Base-by-base conservation (phyloP, 2,888 invertebrate genomes). In the Drosophila rubida region DNA sequence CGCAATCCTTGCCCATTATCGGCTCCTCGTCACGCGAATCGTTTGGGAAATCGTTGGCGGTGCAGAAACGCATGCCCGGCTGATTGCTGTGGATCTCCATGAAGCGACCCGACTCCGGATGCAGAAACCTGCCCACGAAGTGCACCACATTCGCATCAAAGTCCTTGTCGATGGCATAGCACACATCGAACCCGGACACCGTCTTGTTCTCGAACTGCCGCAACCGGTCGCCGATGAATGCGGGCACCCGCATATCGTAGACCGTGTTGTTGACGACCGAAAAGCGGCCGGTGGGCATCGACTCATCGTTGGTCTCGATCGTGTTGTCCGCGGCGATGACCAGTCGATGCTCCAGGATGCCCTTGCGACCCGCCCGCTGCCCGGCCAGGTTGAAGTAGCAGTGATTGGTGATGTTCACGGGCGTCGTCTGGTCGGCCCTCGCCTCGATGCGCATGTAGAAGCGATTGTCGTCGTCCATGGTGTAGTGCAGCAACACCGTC, bases 351-450 rank as follows among this genome's bases (percentile, higher is more conserved):
- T 95, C 95, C 76, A 94, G 93, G 64, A 96, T 89, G 53, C 94
- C 93, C n/a, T 93, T 92, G 0, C 93, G 91, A 0, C 96, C 75
- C 22, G 88, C 76, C 50, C 71, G 88, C 92, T 98, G 97, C 4
- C 98, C 98, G 35, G 95, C 97, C 27, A 99, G 93, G 92, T 99
- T 99, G 92, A 98, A 98, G 90, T 96, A 98, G 1, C 96, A 95
- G 88, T 97, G 96, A 91, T 96, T 96, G 41, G 97, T 97, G 53
- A 99, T 92, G 90, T 97, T 98, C 55, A 98, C 93, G 5, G 96
- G 94, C 0, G 98, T 98, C 0, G 96, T 94, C 87, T 96, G 95
- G 4, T 94, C 95, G 0, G 96, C 94, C 0, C 94, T 94, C 16
- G 96, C 96, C 75, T 93, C 94, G 93, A 96, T 96, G 59, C 95